phyloP scores from a whole-genome alignment of 2,888 invertebrate species.

The Rapana venosa region DNA sequence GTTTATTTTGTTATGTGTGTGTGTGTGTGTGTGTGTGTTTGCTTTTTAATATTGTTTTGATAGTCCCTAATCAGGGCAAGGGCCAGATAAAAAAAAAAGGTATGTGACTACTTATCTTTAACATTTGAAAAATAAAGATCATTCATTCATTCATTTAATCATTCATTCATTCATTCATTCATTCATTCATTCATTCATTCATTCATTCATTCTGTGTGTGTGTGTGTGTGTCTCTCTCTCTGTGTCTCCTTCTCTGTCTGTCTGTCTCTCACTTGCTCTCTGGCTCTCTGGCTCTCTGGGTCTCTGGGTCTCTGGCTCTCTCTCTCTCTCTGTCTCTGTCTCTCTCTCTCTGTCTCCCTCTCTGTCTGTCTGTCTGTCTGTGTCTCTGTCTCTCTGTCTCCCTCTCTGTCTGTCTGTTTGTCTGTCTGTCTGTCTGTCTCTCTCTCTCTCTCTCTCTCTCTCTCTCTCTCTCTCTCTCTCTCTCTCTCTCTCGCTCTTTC shows the following conservation, averaged over 20 bases:
- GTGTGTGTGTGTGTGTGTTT: no score
- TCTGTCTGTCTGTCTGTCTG: neutral
- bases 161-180: neutral
- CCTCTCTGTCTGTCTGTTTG: neutral
- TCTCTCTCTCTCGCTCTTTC: no score
- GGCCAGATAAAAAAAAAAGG: no score
- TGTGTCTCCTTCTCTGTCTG: neutral
- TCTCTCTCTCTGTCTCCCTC: neutral
- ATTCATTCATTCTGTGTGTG: neutral
- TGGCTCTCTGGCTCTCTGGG: neutral
- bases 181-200: neutral
- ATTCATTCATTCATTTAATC: no score
- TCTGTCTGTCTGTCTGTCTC: neutral
- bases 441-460: neutral
- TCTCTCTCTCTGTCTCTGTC: neutral
- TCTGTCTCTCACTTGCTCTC: neutral
- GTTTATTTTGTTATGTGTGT: no score
- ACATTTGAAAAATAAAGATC: no score
- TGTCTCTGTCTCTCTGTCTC: neutral
- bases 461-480: neutral
- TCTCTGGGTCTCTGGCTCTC: neutral
- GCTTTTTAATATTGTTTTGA: no score
- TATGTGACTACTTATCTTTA: no score
- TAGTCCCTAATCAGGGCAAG: no score
- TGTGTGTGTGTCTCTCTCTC: neutral